Evolutionary conservation across 2,797 vertebrate species (phyloP).

Genomic region (Peromyscus eremicus): DNA sequence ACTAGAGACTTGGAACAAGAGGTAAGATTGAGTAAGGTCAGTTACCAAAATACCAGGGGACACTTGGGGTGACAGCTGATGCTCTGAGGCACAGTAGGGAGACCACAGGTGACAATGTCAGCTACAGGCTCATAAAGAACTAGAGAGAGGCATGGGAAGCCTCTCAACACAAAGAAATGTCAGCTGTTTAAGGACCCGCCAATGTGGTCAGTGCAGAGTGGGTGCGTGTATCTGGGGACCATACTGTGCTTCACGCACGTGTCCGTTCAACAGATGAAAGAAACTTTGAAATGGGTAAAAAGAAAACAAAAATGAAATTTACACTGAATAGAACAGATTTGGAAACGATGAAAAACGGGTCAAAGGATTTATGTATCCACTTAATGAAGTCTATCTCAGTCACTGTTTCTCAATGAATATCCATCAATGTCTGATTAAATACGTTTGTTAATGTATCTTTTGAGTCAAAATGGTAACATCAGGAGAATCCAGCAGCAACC

Average conservation of each 20-base stretch:
- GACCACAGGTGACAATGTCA: background rate
- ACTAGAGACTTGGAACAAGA: background rate
- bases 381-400: slow-evolving; percentile 20
- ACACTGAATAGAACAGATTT: slow-evolving; percentile 13
- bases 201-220: background rate
- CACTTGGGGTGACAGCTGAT: too few species aligned
- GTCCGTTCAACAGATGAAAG: background rate
- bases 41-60: background rate
- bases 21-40: background rate
- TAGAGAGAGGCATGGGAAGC: background rate
- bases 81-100: background rate
- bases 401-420: background rate
- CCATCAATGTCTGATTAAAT: background rate
- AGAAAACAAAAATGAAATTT: slow-evolving; percentile 5
- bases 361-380: background rate
- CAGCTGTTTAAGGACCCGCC: background rate
- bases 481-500: background rate
- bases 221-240: background rate
- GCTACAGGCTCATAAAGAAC: background rate
- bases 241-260: background rate
- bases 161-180: background rate
- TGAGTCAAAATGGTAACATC: background rate
- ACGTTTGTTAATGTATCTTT: background rate
- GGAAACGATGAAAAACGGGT: background rate
- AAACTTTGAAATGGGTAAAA: background rate